Evolutionary conservation across 2,113 vertebrate species (phyloP), one percentile per base, ranked within the genome.

Genomic region (Cercocebus atys): DNA sequence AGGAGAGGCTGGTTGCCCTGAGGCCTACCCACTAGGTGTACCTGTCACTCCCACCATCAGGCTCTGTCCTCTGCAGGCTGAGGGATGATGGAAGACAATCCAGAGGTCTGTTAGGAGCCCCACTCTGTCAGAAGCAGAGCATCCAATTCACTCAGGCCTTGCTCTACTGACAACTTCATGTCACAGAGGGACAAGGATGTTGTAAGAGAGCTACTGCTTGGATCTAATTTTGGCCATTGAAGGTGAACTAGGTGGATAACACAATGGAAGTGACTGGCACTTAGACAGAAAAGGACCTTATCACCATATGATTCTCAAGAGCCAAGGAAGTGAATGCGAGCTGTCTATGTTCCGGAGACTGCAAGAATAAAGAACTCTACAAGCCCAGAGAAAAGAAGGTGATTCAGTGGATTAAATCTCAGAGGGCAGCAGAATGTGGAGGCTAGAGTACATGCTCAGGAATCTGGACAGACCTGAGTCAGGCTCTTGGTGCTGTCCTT

Each of bases 261-360:
- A 52, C 79, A 55, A 20, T 79, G 66, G 45, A 90, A 61, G 55
- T 94, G 84, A 91, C 64, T 82, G 59, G 68, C 55, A 83, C 66
- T 32, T 93, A 38, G 66, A 91, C 43, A 94, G 68, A 92, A 93
- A 92, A 81, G 57, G 45, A 80, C n/a, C 57, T 80, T 95, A 79
- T 89, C 88, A 88, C 73, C 52, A 30, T 1, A 78, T 18, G 87
- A 89, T 90, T 73, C 88, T 22, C 81, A 90, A 76, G 25, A 50
- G 8, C 5, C 43, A 78, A 86, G 45, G 55, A 70, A 93, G 64
- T 45, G 25, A 93, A 40, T 47, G 25, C 20, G 43, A 95, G 50
- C 25, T 78, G 45, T 84, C 64, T 40, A 23, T 40, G 27, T 83
- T 95, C 16, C 88, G 59, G 78, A 73, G 38, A 85, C 75, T 70